Evolutionary conservation across 2,888 invertebrate genomes (phyloP).

Genomic region (Erebia epiphron): DNA sequence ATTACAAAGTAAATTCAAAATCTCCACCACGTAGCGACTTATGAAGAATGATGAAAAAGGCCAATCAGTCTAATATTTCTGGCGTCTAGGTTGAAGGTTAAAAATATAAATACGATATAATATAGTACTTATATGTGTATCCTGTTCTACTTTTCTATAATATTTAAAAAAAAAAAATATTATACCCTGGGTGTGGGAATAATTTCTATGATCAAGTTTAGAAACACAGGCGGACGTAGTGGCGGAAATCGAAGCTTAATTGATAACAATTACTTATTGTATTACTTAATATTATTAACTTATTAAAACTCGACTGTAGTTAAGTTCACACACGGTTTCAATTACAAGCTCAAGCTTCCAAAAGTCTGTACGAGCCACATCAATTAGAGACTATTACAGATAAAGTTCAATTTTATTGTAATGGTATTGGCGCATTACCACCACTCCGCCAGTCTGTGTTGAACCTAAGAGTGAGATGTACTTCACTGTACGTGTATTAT

Average conservation of each 20-base stretch:
- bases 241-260: not conserved
- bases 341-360: not conserved
- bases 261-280: not conserved
- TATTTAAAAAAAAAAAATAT: not conserved
- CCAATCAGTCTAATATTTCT: slow-evolving; percentile 15
- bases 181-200: not conserved
- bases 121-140: slow-evolving; percentile 12
- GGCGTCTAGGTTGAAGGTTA: slow-evolving; percentile 23
- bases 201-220: not conserved
- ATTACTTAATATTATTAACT: too few relatives aligned
- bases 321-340: not conserved
- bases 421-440: not conserved
- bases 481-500: not conserved
- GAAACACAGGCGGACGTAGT: not conserved
- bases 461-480: not conserved
- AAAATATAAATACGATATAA: slow-evolving; percentile 5
- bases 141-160: not conserved
- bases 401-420: not conserved
- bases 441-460: not conserved
- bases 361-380: too few relatives aligned
- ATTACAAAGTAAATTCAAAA: too few relatives aligned
- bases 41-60: too few relatives aligned
- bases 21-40: too few relatives aligned
- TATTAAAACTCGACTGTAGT: not conserved
- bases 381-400: too few relatives aligned